Evolutionary conservation across 2,888 invertebrate species (phyloP), one percentile per base, ranked within the genome.

Genomic region (Scaptomyza reducta): DNA sequence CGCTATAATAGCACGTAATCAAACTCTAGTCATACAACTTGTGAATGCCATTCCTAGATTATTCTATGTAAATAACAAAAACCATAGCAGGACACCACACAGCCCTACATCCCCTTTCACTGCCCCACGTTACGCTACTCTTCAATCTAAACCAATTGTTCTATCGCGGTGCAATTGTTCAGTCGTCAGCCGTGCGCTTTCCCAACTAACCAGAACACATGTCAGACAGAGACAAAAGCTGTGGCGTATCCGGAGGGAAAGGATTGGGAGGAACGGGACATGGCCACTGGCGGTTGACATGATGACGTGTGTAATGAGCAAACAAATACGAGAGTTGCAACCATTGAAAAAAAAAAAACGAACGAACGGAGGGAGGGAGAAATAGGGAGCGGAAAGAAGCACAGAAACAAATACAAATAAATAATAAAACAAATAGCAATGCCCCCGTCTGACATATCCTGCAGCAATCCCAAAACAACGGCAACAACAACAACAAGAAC

Each of bases 261-360:
- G n/a, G 22, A 29, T 5, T 4, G 1, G 10, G 14, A 14, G 29
- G 22, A 61, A 46, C 29, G 56, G 68, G 74, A 69, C 79, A 74
- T 77, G 66, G 77, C 79, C 62, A 65, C 77, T 79, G 84, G 70
- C 77, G 86, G 70, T 82, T 83, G 86, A 86, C 83, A 83, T 86
- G 86, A 70, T 82, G 82, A 83, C 83, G 86, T 86, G 83, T 86
- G 83, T 83, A 83, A 83, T 83, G 83, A 83, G 87, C 77, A 86
- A 83, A 86, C 87, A 83, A 86, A 86, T 75, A 75, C 82, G 65
- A 77, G 65, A 59, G 67, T 62, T 67, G 74, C 77, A 77, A 58
- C 44, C 25, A 35, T 46, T 50, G 13, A 49, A 42, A 50, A 47
- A 40, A 40, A 40, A 38, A 29, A 25, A 10, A 42, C 22, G 49